A percentile compares a stretch with the other conserved stretches of the same genome.
Evolutionary conservation across 2,113 vertebrate species (phyloP).

Genomic region (Vulpes lagopus): DNA sequence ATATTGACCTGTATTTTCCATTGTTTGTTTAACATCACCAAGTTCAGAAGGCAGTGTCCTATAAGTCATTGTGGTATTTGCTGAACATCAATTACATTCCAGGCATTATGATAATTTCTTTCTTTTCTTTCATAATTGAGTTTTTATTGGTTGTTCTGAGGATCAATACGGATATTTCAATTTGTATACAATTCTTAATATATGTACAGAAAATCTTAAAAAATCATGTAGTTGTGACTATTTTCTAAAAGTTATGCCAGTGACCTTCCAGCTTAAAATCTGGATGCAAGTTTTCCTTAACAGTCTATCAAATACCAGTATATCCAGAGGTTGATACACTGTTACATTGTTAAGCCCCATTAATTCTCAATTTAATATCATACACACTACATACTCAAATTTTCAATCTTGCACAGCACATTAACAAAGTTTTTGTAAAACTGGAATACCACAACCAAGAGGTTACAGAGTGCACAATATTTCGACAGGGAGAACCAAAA

Average conservation of each 20-base stretch:
- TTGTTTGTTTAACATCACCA: background rate
- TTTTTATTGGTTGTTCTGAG: background rate
- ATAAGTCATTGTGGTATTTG: background rate
- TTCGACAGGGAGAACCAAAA: background rate
- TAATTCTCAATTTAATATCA: background rate
- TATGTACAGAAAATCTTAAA: background rate
- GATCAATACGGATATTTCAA: background rate
- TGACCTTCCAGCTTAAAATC: background rate
- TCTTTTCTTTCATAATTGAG: background rate
- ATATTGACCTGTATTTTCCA: background rate
- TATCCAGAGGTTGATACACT: background rate
- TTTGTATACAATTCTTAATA: background rate
- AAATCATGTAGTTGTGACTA: background rate
- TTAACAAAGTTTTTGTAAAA: background rate
- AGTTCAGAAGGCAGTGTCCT: background rate
- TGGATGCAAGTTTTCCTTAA: background rate
- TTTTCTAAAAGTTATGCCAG: background rate
- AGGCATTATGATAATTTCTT: background rate
- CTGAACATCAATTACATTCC: background rate
- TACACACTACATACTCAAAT: background rate
- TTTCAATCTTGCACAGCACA: background rate
- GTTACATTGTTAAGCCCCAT: background rate
- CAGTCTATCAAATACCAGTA: background rate
- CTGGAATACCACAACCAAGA: background rate
- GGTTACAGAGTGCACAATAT: background rate